These are phyloP conservation scores for Caerostris extrusa DNA, from an alignment of 1,140 invertebrate species.

Conservation along the genomic window DNA sequence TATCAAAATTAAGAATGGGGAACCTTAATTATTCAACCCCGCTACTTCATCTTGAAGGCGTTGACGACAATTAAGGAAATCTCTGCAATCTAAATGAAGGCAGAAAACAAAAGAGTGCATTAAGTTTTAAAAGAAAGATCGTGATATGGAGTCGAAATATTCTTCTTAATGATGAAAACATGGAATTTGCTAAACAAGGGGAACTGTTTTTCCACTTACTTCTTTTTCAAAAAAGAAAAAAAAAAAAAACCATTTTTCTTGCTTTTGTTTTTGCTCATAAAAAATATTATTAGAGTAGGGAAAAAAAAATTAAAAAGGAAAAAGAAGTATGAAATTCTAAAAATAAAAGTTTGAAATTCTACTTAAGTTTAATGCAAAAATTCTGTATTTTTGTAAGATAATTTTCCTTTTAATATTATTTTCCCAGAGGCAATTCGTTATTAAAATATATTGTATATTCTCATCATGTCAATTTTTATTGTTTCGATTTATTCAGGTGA, in stretches of 20 bases:
- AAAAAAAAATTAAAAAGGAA: no score
- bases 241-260: neutral
- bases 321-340: no score
- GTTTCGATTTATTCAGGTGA: no score
- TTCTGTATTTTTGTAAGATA: no score
- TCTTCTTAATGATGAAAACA: neutral
- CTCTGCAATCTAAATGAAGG: neutral
- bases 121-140: neutral
- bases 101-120: neutral
- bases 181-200: no score
- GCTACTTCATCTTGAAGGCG: no score
- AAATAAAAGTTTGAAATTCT: no score
- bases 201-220: neutral
- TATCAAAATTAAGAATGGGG: slow-evolving; percentile 4
- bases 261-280: neutral
- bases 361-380: no score
- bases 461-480: no score
- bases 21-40: neutral
- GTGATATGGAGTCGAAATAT: neutral
- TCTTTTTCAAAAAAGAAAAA: neutral
- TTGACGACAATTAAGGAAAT: neutral
- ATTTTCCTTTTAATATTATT: no score
- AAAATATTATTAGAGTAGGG: neutral
- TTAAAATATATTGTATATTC: no score
- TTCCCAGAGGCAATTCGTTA: no score